These are phyloP conservation scores for Aplochiton taeniatus DNA, from an alignment of 2,797 vertebrate species.

Conservation along the genomic window DNA sequence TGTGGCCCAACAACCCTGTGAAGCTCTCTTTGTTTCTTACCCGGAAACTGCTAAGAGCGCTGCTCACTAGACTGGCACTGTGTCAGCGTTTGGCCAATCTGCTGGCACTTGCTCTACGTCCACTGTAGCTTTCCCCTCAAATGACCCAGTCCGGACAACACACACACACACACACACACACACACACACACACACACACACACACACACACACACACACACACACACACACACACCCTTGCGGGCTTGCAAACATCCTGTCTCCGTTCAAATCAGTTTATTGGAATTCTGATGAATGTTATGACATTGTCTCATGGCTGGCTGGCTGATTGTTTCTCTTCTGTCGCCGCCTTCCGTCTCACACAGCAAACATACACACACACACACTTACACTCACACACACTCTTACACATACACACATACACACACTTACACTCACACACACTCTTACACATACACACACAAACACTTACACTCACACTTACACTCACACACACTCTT, in stretches of 20 bases:
- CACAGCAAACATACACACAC: too few relatives aligned
- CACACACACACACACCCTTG: too few relatives aligned
- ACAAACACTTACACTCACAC: too few relatives aligned
- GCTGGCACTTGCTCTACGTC: background rate
- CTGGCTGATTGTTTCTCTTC: too few relatives aligned
- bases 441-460: background rate
- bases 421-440: background rate
- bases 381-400: background rate
- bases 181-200: conserved; percentile 4
- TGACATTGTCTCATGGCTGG: background rate
- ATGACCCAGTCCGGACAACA: background rate
- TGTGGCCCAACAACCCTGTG: too few relatives aligned
- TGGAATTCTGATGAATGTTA: conserved; percentile 30
- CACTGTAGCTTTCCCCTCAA: background rate
- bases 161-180: background rate
- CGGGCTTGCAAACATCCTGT: conserved; percentile 17
- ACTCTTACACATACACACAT: background rate
- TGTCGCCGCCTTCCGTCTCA: too few relatives aligned
- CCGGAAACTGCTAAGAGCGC: too few relatives aligned
- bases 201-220: background rate
- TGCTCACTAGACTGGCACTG: too few relatives aligned
- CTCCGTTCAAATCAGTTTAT: conserved; percentile 18
- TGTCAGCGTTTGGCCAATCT: background rate
- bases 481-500: background rate
- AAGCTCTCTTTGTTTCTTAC: too few relatives aligned